Conservation (phyloP, 1,140 invertebrate genomes). For the Oreohelix idahoensis region DNA sequence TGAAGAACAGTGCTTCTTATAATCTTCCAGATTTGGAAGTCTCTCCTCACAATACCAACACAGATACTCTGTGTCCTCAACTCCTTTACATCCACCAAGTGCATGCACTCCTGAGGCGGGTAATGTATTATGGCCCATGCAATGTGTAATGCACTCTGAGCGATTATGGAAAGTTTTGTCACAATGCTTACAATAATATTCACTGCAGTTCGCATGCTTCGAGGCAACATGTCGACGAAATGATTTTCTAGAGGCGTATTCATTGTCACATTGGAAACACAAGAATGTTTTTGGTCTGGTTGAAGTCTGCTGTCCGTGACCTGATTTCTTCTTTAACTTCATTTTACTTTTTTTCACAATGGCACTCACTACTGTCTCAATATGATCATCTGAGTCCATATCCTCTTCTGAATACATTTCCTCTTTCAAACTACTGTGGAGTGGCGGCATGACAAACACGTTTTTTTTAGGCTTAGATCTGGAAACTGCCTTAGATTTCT, state of each 20-base stretch:
- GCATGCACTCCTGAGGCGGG: background rate
- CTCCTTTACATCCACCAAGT: background rate
- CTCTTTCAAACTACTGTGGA: background rate
- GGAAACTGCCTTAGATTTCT: background rate
- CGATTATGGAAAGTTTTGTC: constrained; percentile 13
- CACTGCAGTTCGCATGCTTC: constrained; percentile 4
- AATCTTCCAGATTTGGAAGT: constrained; percentile 8
- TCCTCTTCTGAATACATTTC: constrained; percentile 6
- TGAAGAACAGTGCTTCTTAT: constrained; percentile 12
- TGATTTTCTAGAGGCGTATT: constrained; percentile 22
- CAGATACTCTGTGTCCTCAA: background rate
- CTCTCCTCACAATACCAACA: constrained; percentile 29
- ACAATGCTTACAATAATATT: constrained; percentile 25
- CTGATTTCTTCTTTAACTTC: background rate
- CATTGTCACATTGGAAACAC: constrained; percentile 8
- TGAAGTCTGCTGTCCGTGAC: background rate
- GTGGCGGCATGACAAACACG: constrained; percentile 20
- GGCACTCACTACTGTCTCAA: background rate
- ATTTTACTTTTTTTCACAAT: background rate
- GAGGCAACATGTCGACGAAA: constrained; percentile 12
- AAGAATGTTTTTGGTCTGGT: background rate
- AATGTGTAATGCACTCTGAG: constrained; percentile 18
- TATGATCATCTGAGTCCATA: background rate
- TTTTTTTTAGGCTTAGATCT: background rate
- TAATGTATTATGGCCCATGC: background rate